Base-by-base conservation (phyloP, 2,888 invertebrate genomes). In the Mesorhabditis sp. region DNA sequence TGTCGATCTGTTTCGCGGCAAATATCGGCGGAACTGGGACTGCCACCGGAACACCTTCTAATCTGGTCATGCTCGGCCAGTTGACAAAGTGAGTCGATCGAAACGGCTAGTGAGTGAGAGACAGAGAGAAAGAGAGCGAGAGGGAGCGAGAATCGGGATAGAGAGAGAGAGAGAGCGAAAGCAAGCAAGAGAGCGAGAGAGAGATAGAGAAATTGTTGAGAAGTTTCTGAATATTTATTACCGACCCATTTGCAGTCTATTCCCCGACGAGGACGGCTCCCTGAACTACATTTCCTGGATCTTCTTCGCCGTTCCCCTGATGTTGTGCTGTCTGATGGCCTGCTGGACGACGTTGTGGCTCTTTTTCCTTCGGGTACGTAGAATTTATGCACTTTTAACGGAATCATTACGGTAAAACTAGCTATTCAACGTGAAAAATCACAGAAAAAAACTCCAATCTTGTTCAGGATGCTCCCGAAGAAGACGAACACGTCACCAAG, bases 1-100 rank as follows among this genome's bases (percentile, higher is more conserved):
- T 83, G 62, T 81, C 79, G 10, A 83, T 84, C 62, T 79, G 80
- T 66, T 83, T 81, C 65, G 80, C 83, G 0, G 83, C 83, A 0
- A 83, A 83, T 67, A 82, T 83, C 65, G 83, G 83, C 45, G 83
- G 83, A 66, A 81, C 82, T 43, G 82, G 81, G 50, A 82, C 82
- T 3, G 76, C 81, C 7, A 83, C 83, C 2, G 83, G 83, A 63
- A 83, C 83, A 5, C 80, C 83, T 4, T 79, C 80, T 4, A 83
- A 83, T 63, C 67, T 83, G n/a, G 82, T 83, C 4, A 72, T 81
- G 72, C 72, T 83, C 43, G 83, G 83, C 44, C 79, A 82, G 65
- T 70, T 83, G 6, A 77, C 71, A 65, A 78, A 77, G 81, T 83
- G 61, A 77, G 76, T 68, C 7, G 4, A 4, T 5, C n/a, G 45